phyloP scores from a whole-genome alignment of 2,797 vertebrate genomes.

The Sebastes dallii region DNA sequence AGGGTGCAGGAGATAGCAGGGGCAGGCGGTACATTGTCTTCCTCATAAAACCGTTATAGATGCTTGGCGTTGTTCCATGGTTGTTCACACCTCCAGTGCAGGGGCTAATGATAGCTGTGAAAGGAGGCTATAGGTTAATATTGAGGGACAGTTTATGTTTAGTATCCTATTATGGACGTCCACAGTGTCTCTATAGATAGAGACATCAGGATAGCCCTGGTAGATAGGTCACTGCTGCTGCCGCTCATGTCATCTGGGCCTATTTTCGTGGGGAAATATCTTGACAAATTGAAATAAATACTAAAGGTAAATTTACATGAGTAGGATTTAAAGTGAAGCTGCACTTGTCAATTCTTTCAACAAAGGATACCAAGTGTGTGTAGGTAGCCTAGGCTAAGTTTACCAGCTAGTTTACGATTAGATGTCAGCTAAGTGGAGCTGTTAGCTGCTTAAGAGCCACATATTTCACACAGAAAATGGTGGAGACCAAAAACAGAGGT shows the following conservation, averaged over 20 bases:
- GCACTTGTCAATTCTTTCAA: too few relatives aligned
- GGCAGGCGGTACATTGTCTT: constrained; percentile 53
- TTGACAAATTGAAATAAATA: not conserved
- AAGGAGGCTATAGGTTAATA: constrained; percentile 42
- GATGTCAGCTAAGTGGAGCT: not conserved
- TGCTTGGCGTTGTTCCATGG: constrained; percentile 31
- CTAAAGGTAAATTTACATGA: not conserved
- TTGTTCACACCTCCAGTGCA: constrained; percentile 36
- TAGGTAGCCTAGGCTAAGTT: not conserved
- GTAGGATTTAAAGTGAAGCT: not conserved
- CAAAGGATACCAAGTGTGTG: not conserved
- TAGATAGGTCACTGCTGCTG: constrained; percentile 41
- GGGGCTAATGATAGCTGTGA: constrained; percentile 41
- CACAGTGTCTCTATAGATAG: constrained; percentile 33
- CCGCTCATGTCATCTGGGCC: not conserved
- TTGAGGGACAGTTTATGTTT: constrained; percentile 35
- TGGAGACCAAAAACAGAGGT: not conserved
- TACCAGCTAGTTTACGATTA: not conserved
- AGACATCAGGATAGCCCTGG: constrained; percentile 1
- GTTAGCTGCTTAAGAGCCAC: not conserved
- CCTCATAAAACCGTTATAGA: constrained; percentile 22
- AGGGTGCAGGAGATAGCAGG: constrained; percentile 42
- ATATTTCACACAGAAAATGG: not conserved
- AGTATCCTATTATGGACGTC: constrained; percentile 30
- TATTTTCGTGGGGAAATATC: not conserved